Evolutionary conservation across 2,888 invertebrate genomes (phyloP).

Genomic region (Malthinus flaveolus): DNA sequence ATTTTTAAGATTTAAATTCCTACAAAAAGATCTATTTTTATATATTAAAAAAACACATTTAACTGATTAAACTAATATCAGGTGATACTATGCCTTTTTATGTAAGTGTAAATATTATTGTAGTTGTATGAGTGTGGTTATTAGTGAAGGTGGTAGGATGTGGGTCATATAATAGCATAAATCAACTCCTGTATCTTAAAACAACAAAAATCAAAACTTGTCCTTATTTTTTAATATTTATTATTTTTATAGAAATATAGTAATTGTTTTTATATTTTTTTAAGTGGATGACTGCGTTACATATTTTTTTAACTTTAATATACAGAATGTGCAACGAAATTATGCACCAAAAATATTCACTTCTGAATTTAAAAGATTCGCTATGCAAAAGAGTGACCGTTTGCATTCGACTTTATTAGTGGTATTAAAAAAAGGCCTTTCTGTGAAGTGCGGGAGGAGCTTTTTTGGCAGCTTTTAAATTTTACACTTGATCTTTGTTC

Average conservation of each 20-base stretch:
- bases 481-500: no score
- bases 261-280: slow-evolving; percentile 3
- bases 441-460: no score
- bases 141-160: slow-evolving; percentile 44
- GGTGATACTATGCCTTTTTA: slow-evolving; percentile 55
- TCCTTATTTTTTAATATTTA: slow-evolving; percentile 11
- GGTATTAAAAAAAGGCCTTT: no score
- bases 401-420: no score
- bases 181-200: slow-evolving; percentile 29
- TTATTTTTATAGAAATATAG: slow-evolving; percentile 15
- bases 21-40: slow-evolving; percentile 29
- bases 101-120: slow-evolving; percentile 42
- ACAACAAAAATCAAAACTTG: slow-evolving; percentile 34
- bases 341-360: no score
- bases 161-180: slow-evolving; percentile 40
- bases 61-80: slow-evolving; percentile 40
- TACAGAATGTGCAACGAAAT: not conserved
- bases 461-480: not conserved
- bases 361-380: no score
- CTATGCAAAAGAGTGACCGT: no score
- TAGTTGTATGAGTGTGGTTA: slow-evolving; percentile 40
- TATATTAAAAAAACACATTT: slow-evolving; percentile 5
- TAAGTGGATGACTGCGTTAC: no score
- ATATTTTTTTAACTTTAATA: slow-evolving; percentile 7
- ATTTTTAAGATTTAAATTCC: slow-evolving; percentile 16